Percentiles rank a stretch among this genome's conserved stretches.
phyloP scores from a whole-genome alignment of 2,888 invertebrate species.

The Creontiades dilutus region DNA sequence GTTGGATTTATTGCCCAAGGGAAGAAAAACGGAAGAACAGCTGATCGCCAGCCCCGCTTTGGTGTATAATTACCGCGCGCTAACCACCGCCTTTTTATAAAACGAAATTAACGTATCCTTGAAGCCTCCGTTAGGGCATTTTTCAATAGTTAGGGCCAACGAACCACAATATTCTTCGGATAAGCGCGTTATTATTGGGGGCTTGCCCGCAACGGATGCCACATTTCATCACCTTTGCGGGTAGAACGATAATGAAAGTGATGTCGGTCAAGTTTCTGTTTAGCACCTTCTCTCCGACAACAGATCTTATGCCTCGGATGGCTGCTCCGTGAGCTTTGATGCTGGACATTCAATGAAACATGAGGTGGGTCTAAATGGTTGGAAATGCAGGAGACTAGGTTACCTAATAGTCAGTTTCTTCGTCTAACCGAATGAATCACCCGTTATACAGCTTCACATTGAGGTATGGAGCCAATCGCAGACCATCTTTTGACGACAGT shows the following conservation, averaged over 20 bases:
- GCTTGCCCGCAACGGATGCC: not conserved
- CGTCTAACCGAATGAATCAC: too few relatives aligned
- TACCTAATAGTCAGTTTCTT: too few relatives aligned
- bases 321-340: too few relatives aligned
- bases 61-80: conserved; percentile 15
- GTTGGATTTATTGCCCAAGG: conserved; percentile 2
- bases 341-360: too few relatives aligned
- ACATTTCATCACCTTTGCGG: not conserved
- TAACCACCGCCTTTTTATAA: conserved; percentile 22
- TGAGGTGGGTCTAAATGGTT: too few relatives aligned
- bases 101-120: not conserved
- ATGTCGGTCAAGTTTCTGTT: not conserved
- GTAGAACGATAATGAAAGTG: not conserved
- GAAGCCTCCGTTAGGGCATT: conserved; percentile 14
- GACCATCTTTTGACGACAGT: too few relatives aligned
- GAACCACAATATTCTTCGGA: not conserved
- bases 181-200: not conserved
- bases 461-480: too few relatives aligned
- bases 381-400: too few relatives aligned
- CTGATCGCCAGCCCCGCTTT: not conserved
- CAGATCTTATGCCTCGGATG: too few relatives aligned
- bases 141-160: not conserved
- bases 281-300: not conserved
- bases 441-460: too few relatives aligned
- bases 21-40: conserved; percentile 37